A percentile compares a stretch with the other conserved stretches of the same genome.
Evolutionary conservation across 2,888 invertebrate species (phyloP).

Genomic region (Elegia similella): DNA sequence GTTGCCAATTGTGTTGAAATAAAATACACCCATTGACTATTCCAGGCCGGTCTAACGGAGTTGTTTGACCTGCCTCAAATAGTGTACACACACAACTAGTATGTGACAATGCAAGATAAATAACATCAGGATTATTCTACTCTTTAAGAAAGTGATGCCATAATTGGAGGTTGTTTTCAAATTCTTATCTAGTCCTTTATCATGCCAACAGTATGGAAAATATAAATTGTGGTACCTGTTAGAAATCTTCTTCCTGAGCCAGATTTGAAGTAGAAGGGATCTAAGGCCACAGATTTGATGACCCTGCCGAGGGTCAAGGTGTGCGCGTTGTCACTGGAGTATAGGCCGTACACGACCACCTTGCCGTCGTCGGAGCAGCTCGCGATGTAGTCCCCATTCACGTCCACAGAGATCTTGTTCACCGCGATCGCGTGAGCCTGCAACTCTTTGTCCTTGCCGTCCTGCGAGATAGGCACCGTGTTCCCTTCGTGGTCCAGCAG

Average conservation of each 20-base stretch:
- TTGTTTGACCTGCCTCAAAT: too few relatives aligned
- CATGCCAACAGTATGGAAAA: constrained; percentile 6
- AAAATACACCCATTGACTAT: too few relatives aligned
- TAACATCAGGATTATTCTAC: too few relatives aligned
- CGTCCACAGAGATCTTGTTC: constrained; percentile 96
- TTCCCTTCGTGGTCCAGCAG: constrained; percentile 96
- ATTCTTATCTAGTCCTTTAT: too few relatives aligned
- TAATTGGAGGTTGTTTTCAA: too few relatives aligned
- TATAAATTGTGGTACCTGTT: constrained; percentile 66
- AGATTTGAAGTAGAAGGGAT: constrained; percentile 89
- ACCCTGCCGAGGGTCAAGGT: constrained; percentile 89
- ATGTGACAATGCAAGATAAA: too few relatives aligned
- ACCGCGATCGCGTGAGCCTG: constrained; percentile 94
- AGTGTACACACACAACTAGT: too few relatives aligned
- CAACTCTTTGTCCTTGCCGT: constrained; percentile 85
- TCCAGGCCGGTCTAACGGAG: too few relatives aligned
- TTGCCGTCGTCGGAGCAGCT: constrained; percentile 96
- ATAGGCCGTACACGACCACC: constrained; percentile 93
- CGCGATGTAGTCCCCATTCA: constrained; percentile 95
- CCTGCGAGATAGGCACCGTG: constrained; percentile 78
- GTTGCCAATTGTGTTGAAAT: too few relatives aligned
- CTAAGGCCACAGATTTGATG: constrained; percentile 92
- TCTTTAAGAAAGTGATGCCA: too few relatives aligned
- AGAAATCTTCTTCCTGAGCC: constrained; percentile 91
- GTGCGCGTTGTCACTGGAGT: constrained; percentile 91